Base-by-base conservation (phyloP, 2,888 invertebrate species). In the Parnassius mnemosyne region DNA sequence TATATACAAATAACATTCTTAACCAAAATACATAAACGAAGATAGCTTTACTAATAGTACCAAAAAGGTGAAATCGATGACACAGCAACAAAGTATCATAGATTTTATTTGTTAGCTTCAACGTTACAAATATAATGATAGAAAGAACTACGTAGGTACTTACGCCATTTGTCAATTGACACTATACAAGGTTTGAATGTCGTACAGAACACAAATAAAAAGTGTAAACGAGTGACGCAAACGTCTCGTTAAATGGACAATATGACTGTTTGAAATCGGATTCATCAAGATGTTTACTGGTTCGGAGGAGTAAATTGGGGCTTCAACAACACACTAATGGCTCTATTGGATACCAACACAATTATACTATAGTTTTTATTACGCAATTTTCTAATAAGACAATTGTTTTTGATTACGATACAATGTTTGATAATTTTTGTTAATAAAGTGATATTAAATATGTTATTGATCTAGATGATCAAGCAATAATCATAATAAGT, bases 221-320 rank as follows among this genome's bases (percentile, higher is more conserved):
- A 56, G 25, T 7, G 47, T 16, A 42, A n/a, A 2, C 34, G 13
- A 10, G 25, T 61, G 61, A 61, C 61, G 61, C 52, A 57, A 61
- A 53, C 53, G 57, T n/a, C 53, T 61, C 52, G 61, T 61, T 61
- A 57, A 56, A 56, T 12, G n/a, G 20, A 53, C 25, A n/a, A 49
- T 49, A 13, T 53, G 46, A 47, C n/a, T 43, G 49, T 16, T 50
- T 61, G 12, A 56, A 53, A 53, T 61, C 52, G 53, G 61, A 53
- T 57, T 11, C 47, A 57, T 57, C 61, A 25, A 57, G 61, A 42
- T 46, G 12, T 16, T 13, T 47, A 57, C 61, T 57, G 57, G 61
- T 61, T 61, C 41, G 10, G 13, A 16, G 56, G 25, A 55, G 55
- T 61, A 34, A 25, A 55, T 59, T 59, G 34, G 16, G 41, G 11